Conservation (phyloP, 1,140 invertebrate genomes). For the Dendrolimus punctatus region DNA sequence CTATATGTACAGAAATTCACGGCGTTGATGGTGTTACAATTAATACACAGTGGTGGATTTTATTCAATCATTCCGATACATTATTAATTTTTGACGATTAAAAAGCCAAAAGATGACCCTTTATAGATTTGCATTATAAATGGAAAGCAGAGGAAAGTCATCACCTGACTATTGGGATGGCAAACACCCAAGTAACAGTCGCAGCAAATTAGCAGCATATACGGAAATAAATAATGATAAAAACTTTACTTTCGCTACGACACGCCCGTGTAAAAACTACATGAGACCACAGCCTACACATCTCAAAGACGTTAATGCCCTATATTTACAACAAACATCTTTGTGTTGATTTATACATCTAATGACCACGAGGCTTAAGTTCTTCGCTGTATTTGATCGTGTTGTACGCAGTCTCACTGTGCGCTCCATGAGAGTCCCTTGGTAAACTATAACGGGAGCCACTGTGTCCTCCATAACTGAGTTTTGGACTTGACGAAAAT, state of each 20-base stretch:
- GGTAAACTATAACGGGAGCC: constrained; percentile 33
- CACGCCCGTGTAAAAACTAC: constrained; percentile 18
- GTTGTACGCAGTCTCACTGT: constrained; percentile 55
- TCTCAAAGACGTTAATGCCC: constrained; percentile 10
- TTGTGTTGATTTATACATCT: constrained; percentile 12
- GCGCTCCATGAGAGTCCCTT: constrained; percentile 46
- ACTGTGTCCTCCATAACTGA: constrained; percentile 45
- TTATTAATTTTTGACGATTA: no score
- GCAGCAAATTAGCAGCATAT: constrained; percentile 37
- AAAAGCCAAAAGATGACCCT: no score
- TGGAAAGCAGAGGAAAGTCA: no score
- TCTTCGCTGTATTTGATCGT: constrained; percentile 65
- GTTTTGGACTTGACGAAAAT: constrained; percentile 49
- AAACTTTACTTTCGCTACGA: constrained; percentile 30
- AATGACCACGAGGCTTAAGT: constrained; percentile 48
- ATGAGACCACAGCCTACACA: constrained; percentile 17
- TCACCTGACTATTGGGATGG: constrained; percentile 5
- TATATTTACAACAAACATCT: constrained; percentile 33
- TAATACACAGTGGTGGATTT: no score
- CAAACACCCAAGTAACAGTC: constrained; percentile 12
- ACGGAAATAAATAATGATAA: constrained; percentile 44
- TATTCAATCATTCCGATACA: no score
- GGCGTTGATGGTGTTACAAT: constrained; percentile 10
- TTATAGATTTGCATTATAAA: no score
- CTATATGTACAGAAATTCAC: constrained; percentile 62